Conservation (phyloP, 2,797 vertebrate species). For the Manis javanica region DNA sequence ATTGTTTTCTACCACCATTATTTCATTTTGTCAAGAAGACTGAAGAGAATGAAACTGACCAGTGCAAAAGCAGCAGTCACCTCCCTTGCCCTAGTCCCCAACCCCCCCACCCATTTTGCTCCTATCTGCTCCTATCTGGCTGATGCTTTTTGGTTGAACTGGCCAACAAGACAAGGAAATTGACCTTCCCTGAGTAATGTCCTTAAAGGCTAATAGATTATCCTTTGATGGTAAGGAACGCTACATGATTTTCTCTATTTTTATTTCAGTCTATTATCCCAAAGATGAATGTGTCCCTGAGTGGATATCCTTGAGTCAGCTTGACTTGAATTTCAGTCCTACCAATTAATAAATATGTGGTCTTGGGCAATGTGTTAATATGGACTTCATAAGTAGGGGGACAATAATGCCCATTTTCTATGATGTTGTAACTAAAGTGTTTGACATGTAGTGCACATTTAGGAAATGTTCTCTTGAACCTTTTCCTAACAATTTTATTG, state of each 20-base stretch:
- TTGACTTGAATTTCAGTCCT: conserved; percentile 30
- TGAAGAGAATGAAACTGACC: neutral
- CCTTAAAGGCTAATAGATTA: conserved; percentile 48
- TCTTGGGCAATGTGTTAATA: conserved; percentile 12
- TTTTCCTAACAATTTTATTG: conserved; percentile 40
- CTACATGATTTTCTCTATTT: conserved; percentile 56
- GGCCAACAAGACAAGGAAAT: neutral
- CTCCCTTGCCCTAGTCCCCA: neutral
- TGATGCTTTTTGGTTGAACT: conserved; percentile 39
- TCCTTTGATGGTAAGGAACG: conserved; percentile 53
- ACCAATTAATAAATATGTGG: conserved; percentile 49
- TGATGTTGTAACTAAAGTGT: conserved; percentile 47
- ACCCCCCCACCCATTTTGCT: neutral
- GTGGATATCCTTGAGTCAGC: conserved; percentile 30
- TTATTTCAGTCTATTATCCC: conserved; percentile 54
- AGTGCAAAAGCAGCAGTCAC: neutral
- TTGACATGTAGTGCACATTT: neutral
- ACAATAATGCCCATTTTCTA: conserved; percentile 2
- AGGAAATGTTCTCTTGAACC: conserved; percentile 49
- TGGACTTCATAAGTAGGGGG: neutral
- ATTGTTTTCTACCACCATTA: neutral
- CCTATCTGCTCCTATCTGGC: neutral
- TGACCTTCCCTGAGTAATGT: conserved; percentile 55
- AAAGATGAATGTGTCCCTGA: conserved; percentile 48
- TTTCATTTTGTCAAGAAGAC: conserved; percentile 49